phyloP scores from a whole-genome alignment of 2,797 vertebrate species.

The Diplodus puntazzo region DNA sequence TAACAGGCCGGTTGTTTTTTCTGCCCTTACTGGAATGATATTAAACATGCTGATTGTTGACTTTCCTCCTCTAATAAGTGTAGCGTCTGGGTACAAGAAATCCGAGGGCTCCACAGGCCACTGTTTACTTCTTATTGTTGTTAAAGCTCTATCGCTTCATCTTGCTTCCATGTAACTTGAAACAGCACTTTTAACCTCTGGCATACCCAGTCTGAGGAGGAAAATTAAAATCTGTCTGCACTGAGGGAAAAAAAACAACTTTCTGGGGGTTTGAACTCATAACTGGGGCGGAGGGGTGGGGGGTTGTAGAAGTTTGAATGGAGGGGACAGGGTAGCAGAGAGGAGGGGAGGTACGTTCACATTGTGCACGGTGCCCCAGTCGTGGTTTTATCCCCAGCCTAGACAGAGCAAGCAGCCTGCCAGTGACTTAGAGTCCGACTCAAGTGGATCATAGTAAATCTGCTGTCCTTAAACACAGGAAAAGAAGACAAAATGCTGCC shows the following conservation, averaged over 20 bases:
- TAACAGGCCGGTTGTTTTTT: slow-evolving; percentile 21
- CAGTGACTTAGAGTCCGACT: slow-evolving; percentile 34
- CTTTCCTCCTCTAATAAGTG: slow-evolving; percentile 54
- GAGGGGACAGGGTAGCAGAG: slow-evolving; percentile 1
- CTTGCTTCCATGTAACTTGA: slow-evolving; percentile 35
- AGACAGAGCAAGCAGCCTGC: slow-evolving; percentile 42
- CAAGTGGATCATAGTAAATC: slow-evolving; percentile 28
- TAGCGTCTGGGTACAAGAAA: slow-evolving; percentile 38
- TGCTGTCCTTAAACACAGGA: slow-evolving; percentile 39
- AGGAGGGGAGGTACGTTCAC: not conserved
- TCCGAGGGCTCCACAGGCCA: slow-evolving; percentile 16
- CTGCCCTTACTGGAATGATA: slow-evolving; percentile 23
- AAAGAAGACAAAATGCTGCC: slow-evolving; percentile 10
- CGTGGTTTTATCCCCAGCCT: slow-evolving; percentile 39
- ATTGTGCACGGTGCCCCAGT: slow-evolving; percentile 14
- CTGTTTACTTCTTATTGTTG: slow-evolving; percentile 55
- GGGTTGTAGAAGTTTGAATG: slow-evolving; percentile 27
- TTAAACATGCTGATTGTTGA: slow-evolving; percentile 33
- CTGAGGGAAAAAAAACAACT: slow-evolving; percentile 12
- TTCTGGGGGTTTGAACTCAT: slow-evolving; percentile 48
- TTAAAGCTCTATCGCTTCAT: slow-evolving; percentile 38
- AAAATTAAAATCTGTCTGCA: slow-evolving; percentile 69
- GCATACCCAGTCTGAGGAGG: slow-evolving; percentile 40
- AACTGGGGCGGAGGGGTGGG: slow-evolving; percentile 19
- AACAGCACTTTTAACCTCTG: slow-evolving; percentile 56